These are phyloP conservation scores for Sarcophaga peregrina DNA, from an alignment of 1,140 invertebrate species.

Conservation along the genomic window DNA sequence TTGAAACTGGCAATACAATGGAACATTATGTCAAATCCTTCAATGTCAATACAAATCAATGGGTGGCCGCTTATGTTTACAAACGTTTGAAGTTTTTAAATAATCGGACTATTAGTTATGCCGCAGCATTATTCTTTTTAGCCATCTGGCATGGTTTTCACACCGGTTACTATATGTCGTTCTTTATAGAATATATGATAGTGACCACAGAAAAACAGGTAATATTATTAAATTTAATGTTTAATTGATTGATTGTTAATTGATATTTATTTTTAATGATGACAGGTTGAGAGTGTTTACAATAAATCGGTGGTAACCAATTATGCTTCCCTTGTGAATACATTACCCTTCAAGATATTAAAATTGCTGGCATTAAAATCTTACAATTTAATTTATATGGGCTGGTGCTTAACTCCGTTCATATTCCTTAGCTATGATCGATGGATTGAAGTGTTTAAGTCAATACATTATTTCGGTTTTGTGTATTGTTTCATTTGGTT, in stretches of 20 bases:
- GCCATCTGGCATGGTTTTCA: conserved; percentile 95
- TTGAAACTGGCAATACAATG: conserved; percentile 84
- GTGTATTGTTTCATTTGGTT: conserved; percentile 73
- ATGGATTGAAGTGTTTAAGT: conserved; percentile 73
- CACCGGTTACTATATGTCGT: conserved; percentile 90
- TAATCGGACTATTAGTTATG: conserved; percentile 86
- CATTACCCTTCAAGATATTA: conserved; percentile 66
- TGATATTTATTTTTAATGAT: conserved; percentile 66
- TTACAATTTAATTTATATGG: conserved; percentile 85
- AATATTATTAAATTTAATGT: conserved; percentile 52
- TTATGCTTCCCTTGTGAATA: conserved; percentile 50
- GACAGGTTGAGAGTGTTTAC: conserved; percentile 59
- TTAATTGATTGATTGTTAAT: not conserved
- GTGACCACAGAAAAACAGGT: conserved; percentile 90
- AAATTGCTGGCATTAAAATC: conserved; percentile 75
- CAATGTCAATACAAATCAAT: conserved; percentile 93
- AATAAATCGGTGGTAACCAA: conserved; percentile 52
- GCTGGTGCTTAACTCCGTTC: conserved; percentile 86
- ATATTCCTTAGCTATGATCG: conserved; percentile 76
- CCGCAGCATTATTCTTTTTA: conserved; percentile 83
- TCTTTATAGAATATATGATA: conserved; percentile 90
- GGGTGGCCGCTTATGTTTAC: conserved; percentile 92
- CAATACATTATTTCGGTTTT: conserved; percentile 75
- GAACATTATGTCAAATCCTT: conserved; percentile 88
- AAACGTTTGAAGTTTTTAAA: conserved; percentile 91